Evolutionary conservation across 2,797 vertebrate species (phyloP).

Genomic region (Scyliorhinus canicula): DNA sequence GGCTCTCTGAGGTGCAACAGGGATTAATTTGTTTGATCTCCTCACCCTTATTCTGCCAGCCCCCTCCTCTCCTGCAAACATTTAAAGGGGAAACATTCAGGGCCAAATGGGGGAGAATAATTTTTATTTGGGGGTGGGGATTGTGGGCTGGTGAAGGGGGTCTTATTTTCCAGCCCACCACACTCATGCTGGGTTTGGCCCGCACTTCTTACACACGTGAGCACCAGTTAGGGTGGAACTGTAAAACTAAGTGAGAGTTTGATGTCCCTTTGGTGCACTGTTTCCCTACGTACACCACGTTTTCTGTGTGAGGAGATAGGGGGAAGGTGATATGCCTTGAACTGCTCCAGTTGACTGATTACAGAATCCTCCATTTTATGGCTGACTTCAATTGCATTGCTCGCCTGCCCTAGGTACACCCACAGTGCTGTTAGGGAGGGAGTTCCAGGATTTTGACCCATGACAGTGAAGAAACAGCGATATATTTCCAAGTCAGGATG

Average conservation of each 20-base stretch:
- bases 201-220: background rate
- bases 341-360: background rate
- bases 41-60: background rate
- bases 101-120: background rate
- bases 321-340: too few species aligned
- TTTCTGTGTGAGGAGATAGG: background rate
- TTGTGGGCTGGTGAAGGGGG: background rate
- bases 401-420: background rate
- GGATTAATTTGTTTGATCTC: background rate
- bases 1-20: too few species aligned
- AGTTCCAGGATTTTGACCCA: background rate
- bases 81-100: too few species aligned
- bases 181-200: background rate
- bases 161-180: background rate
- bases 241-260: background rate
- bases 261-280: background rate
- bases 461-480: background rate
- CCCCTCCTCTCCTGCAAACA: background rate
- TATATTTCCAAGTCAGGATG: background rate
- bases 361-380: background rate
- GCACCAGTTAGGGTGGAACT: background rate
- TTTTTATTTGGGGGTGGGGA: background rate
- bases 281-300: background rate
- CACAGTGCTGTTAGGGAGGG: accelerated
- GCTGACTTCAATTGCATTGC: background rate